These are phyloP conservation scores for Orycteropus afer DNA, from an alignment of 2,113 vertebrate species.

Conservation along the genomic window DNA sequence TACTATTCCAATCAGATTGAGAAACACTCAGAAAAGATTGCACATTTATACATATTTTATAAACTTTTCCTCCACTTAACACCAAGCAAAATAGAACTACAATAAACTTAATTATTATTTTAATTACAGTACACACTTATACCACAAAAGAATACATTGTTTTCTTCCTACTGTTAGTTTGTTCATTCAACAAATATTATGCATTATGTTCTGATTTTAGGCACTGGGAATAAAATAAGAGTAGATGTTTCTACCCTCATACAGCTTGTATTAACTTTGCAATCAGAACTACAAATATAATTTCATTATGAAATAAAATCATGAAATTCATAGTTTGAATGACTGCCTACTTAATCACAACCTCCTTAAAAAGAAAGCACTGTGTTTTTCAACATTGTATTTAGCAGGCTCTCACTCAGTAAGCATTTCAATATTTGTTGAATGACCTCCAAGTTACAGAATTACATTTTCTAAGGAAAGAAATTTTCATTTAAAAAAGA, in stretches of 20 bases:
- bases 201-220: background rate
- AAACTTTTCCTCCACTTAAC: slow-evolving; percentile 39
- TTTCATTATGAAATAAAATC: background rate
- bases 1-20: slow-evolving; percentile 54
- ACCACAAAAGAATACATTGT: background rate
- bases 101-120: background rate
- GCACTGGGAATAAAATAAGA: slow-evolving; percentile 13
- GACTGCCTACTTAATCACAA: background rate
- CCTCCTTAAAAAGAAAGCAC: background rate
- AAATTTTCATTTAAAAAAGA: slow-evolving; percentile 53
- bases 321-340: background rate
- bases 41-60: slow-evolving; percentile 15
- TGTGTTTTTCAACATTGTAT: background rate
- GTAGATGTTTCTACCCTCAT: background rate
- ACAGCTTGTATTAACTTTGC: background rate
- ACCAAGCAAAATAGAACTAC: slow-evolving; percentile 14
- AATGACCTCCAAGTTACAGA: slow-evolving; percentile 23
- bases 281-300: background rate
- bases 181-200: slow-evolving; percentile 47
- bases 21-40: slow-evolving; percentile 21
- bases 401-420: background rate
- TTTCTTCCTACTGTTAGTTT: background rate
- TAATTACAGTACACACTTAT: slow-evolving; percentile 3
- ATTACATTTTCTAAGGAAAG: slow-evolving; percentile 51
- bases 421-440: background rate